Conservation (phyloP, 64 coral and sea anemone species). For the Orbicella faveolata region DNA sequence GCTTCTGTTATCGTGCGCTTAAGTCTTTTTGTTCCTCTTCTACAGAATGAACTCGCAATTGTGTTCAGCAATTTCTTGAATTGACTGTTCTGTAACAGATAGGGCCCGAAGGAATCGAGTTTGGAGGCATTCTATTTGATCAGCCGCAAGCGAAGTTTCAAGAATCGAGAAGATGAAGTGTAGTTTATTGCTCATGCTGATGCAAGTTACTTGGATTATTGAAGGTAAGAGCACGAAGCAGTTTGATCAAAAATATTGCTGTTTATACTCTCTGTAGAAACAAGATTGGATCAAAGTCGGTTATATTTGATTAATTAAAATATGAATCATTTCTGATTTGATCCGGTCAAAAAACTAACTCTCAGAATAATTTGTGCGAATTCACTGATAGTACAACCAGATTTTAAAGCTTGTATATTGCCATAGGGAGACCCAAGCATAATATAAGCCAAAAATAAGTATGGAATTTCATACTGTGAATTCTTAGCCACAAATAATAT, state of each 20-base stretch:
- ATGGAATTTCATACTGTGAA: too few relatives aligned
- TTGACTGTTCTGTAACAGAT: neutral
- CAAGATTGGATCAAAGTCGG: too few relatives aligned
- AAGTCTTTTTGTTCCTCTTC: neutral
- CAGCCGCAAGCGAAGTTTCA: neutral
- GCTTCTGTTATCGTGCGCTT: neutral
- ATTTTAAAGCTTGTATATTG: too few relatives aligned
- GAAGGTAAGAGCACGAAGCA: constrained; percentile 4
- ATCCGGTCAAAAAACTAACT: too few relatives aligned
- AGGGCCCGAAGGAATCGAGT: neutral
- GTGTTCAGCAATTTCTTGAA: too few relatives aligned
- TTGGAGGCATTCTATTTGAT: neutral
- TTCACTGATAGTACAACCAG: too few relatives aligned
- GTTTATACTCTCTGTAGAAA: neutral
- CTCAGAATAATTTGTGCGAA: too few relatives aligned
- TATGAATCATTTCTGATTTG: too few relatives aligned
- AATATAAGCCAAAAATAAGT: too few relatives aligned
- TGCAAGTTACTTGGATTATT: neutral
- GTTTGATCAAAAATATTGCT: neutral
- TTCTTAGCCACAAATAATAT: too few relatives aligned
- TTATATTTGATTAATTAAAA: too few relatives aligned
- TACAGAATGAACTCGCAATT: neutral
- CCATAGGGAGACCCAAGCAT: too few relatives aligned
- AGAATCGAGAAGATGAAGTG: neutral
- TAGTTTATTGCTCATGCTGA: neutral